Base-by-base conservation (phyloP, 2,797 vertebrate species). In the Phoeniculus purpureus region DNA sequence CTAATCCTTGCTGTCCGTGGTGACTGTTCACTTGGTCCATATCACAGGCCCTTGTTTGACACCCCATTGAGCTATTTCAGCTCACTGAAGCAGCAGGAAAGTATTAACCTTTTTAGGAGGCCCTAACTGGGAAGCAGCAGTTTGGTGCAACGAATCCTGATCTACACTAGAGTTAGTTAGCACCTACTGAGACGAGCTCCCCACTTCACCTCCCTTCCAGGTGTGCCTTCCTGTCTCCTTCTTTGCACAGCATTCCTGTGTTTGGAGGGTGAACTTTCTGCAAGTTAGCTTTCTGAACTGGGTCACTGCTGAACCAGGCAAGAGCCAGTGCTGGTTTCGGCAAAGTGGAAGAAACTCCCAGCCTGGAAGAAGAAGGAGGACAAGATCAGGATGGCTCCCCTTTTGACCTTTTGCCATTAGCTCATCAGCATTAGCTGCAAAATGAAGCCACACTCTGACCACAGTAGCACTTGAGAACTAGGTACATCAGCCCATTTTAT, bases 351-450 rank as follows among this genome's bases (percentile, higher is more conserved):
- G 83, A 81, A 94, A 94, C 54, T 94, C 72, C 72, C 92, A 87
- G 88, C 94, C 95, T 96, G 79, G 90, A 96, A 95, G 90, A 95
- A 96, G 95, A 90, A 96, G 94, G 94, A 95, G 92, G 94, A 93
- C n/a, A 95, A 85, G 68, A 52, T 95, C 92, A 96, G 93, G 85
- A 94, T 20, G 40, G 66, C 87, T 91, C 59, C 56, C 55, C 50
- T 87, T 82, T 77, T 61, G 47, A 37, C 48, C 77, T n/a, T 59
- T 51, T 81, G 66, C 52, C 55, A 59, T 52, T 68, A 93, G 73
- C 55, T 95, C 89, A 93, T 95, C 89, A 93, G 87, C 59, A 48
- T 83, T 10, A 75, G 70, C 59, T 83, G 73, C 77, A 68, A 81
- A 85, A 75, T 5, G 23, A 94, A 94, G 82, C 70, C 62, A 74